These are phyloP conservation scores for Dolichallabes microphthalmus DNA, from an alignment of 2,113 vertebrate species.

Conservation along the genomic window DNA sequence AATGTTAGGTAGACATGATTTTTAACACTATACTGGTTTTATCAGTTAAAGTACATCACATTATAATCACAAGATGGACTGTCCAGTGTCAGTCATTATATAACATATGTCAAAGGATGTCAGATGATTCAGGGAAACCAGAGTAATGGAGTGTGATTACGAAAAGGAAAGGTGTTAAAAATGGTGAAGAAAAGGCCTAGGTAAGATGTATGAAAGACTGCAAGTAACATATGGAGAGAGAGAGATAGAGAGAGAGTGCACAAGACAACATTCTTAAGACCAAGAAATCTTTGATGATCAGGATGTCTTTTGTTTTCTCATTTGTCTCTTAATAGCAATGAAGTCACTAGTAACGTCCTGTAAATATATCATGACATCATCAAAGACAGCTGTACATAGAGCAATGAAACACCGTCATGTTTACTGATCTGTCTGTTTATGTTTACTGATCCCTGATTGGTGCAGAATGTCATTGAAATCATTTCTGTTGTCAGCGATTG, in stretches of 20 bases:
- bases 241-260: slow-evolving; percentile 9
- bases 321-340: slow-evolving; percentile 33
- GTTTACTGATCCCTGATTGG: slow-evolving; percentile 41
- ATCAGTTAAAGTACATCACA: slow-evolving; percentile 21
- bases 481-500: slow-evolving; percentile 37
- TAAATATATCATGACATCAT: slow-evolving; percentile 42
- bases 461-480: slow-evolving; percentile 38
- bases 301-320: slow-evolving; percentile 18
- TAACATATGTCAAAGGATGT: slow-evolving; percentile 3
- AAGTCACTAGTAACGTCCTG: slow-evolving; percentile 28
- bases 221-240: neutral
- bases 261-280: neutral
- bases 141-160: slow-evolving; percentile 1
- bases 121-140: slow-evolving; percentile 4
- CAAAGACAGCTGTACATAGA: slow-evolving; percentile 51
- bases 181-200: neutral
- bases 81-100: slow-evolving; percentile 11
- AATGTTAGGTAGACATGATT: slow-evolving; percentile 48
- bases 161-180: neutral
- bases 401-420: slow-evolving; percentile 15
- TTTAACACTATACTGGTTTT: slow-evolving; percentile 55
- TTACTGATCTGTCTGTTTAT: slow-evolving; percentile 29
- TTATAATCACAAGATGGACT: neutral
- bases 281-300: slow-evolving; percentile 3
- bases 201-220: slow-evolving; percentile 4